A percentile compares a stretch with the other conserved stretches of the same genome.
Conservation (phyloP, 2,797 vertebrate genomes). For the Choloepus didactylus region DNA sequence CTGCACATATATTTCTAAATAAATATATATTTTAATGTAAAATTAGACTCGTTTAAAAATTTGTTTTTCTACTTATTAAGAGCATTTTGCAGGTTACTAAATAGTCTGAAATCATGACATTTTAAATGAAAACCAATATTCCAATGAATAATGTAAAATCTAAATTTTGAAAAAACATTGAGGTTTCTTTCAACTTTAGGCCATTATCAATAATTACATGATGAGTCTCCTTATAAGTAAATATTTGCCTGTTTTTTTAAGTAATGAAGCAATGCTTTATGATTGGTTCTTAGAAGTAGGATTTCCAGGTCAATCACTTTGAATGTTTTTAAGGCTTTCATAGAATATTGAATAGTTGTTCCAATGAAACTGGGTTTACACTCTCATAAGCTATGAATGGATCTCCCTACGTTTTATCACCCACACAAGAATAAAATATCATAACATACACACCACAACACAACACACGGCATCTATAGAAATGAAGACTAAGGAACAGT, state of each 20-base stretch:
- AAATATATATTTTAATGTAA: not conserved
- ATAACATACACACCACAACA: not conserved
- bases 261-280: not conserved
- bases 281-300: not conserved
- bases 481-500: not conserved
- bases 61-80: conserved; percentile 10
- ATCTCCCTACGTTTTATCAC: not conserved
- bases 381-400: not conserved
- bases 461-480: not conserved
- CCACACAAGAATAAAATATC: not conserved
- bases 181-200: not conserved
- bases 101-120: not conserved
- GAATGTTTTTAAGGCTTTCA: not conserved
- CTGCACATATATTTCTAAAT: not conserved
- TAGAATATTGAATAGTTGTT: not conserved
- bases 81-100: conserved; percentile 17
- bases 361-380: not conserved
- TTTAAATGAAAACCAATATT: not conserved
- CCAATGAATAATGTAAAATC: conserved; percentile 2
- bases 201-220: not conserved
- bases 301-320: not conserved
- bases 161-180: conserved; percentile 36
- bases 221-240: not conserved
- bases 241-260: not conserved
- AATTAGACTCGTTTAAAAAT: not conserved